Conservation (phyloP, 2,113 vertebrate genomes). For the Mionectes macconnelli region DNA sequence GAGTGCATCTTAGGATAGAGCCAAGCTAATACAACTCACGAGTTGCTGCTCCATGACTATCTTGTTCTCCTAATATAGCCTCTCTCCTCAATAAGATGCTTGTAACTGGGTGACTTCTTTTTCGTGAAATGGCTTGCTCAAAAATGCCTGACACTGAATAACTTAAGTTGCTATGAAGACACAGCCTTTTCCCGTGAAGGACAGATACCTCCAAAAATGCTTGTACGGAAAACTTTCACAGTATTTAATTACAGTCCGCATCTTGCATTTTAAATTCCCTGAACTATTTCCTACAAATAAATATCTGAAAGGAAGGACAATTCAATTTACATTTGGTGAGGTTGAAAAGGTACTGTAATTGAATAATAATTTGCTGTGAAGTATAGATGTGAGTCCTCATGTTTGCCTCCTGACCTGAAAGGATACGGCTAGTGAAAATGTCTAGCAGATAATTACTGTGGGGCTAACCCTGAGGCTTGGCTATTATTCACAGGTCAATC, state of each 20-base stretch:
- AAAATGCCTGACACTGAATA: not conserved
- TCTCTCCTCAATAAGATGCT: not conserved
- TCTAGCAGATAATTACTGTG: constrained; percentile 75
- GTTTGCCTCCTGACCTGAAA: constrained; percentile 64
- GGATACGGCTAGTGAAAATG: constrained; percentile 66
- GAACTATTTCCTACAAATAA: not conserved
- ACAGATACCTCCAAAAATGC: not conserved
- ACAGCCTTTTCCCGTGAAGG: not conserved
- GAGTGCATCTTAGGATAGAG: not conserved
- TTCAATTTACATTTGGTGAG: constrained; percentile 15
- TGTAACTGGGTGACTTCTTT: not conserved
- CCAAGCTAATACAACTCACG: not conserved
- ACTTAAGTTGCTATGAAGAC: not conserved
- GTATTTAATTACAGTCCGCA: not conserved
- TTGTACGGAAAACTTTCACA: not conserved
- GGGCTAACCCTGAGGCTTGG: constrained; percentile 72
- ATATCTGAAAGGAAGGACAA: not conserved
- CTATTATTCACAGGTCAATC: constrained; percentile 80
- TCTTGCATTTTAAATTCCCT: not conserved
- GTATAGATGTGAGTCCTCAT: not conserved
- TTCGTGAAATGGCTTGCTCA: not conserved
- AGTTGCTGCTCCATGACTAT: not conserved
- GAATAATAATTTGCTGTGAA: constrained; percentile 51
- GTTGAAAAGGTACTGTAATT: constrained; percentile 32
- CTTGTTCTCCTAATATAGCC: not conserved